A percentile compares a stretch with the other conserved stretches of the same genome.
Conservation (phyloP, 92 coral and sea anemone genomes). For the Siderastrea siderea region DNA sequence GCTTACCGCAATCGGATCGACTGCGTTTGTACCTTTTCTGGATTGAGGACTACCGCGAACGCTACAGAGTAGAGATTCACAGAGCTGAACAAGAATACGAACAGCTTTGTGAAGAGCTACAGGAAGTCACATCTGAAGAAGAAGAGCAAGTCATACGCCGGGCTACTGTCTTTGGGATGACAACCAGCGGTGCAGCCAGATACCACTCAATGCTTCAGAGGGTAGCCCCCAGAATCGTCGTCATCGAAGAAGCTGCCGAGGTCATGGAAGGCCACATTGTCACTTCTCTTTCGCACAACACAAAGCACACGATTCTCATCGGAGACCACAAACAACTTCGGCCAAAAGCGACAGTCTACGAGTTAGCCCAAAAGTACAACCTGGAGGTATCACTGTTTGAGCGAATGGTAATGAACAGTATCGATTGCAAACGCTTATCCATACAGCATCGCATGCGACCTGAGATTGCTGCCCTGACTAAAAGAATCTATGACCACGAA, state of each 20-base stretch:
- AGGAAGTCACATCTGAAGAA: slow-evolving; percentile 28
- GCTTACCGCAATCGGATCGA: slow-evolving; percentile 37
- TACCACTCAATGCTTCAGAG: slow-evolving; percentile 65
- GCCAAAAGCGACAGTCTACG: slow-evolving; percentile 84
- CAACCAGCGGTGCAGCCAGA: slow-evolving; percentile 85
- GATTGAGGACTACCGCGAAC: too few relatives aligned
- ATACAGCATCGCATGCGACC: slow-evolving; percentile 87
- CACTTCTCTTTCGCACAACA: slow-evolving; percentile 75
- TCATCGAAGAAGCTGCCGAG: too few relatives aligned
- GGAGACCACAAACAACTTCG: too few relatives aligned
- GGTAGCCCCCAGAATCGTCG: slow-evolving; percentile 75
- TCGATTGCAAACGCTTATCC: slow-evolving; percentile 68
- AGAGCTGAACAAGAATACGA: slow-evolving; percentile 54
- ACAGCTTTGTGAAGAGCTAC: too few relatives aligned
- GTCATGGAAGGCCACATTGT: slow-evolving; percentile 84
- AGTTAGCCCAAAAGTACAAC: slow-evolving; percentile 75
- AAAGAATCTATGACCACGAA: too few relatives aligned
- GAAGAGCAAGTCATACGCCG: slow-evolving; percentile 69
- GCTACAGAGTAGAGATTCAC: slow-evolving; percentile 22
- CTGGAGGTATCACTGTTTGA: slow-evolving; percentile 78
- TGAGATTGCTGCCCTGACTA: too few relatives aligned
- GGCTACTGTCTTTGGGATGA: slow-evolving; percentile 86
- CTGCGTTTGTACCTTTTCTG: too few relatives aligned
- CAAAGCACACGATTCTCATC: slow-evolving; percentile 83
- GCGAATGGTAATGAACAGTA: slow-evolving; percentile 72